Percentiles rank a stretch among this genome's conserved stretches.
phyloP scores from a whole-genome alignment of 2,797 vertebrate species.

The Poecilia picta region DNA sequence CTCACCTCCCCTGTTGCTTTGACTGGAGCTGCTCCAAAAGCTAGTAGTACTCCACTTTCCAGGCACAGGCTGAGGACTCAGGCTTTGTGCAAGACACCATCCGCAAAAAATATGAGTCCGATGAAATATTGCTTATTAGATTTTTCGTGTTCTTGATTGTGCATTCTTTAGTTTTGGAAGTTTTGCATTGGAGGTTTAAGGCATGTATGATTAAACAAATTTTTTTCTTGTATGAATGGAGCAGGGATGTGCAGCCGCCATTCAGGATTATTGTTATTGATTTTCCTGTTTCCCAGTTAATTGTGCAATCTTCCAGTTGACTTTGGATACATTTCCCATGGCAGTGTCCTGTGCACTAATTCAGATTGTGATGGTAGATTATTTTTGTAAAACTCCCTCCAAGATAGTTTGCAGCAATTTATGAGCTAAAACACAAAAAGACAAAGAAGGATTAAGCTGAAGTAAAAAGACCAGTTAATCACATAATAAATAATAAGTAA shows the following conservation, averaged over 20 bases:
- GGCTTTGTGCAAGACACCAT: constrained; percentile 21
- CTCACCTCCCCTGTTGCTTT: constrained; percentile 47
- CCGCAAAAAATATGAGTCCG: constrained; percentile 8
- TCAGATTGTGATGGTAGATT: not conserved
- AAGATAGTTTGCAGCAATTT: not conserved
- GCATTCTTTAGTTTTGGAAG: not conserved
- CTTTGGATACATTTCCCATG: not conserved
- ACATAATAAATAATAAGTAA: constrained; percentile 7
- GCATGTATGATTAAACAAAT: not conserved
- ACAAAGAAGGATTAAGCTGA: not conserved
- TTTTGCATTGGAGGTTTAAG: not conserved
- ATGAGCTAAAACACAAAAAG: not conserved
- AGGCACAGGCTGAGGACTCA: constrained; percentile 55
- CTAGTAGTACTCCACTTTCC: constrained; percentile 39
- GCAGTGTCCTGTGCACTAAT: not conserved
- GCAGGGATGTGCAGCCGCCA: not conserved
- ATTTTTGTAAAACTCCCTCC: not conserved
- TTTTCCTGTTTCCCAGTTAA: constrained; percentile 6
- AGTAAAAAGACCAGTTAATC: constrained; percentile 7
- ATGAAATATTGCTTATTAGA: not conserved
- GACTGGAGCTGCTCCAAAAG: constrained; percentile 69
- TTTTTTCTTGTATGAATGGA: not conserved
- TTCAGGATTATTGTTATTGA: not conserved
- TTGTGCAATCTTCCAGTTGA: not conserved
- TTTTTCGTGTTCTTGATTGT: constrained; percentile 8